Percentiles rank a stretch among this genome's conserved stretches.
Evolutionary conservation across 2,888 invertebrate genomes (phyloP).

Genomic region (Gasteruption jaculator): DNA sequence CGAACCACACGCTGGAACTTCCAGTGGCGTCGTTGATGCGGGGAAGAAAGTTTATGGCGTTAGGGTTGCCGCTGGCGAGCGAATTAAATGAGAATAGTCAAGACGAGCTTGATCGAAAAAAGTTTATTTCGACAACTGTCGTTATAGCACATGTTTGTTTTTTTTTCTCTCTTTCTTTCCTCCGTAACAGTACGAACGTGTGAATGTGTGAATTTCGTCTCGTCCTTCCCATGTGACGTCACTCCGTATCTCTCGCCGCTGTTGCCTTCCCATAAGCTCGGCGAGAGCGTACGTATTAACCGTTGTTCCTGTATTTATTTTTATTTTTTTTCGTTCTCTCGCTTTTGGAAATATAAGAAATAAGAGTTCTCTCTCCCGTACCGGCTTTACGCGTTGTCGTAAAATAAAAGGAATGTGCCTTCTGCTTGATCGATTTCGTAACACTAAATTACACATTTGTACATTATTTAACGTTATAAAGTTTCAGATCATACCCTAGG

Average conservation of each 20-base stretch:
- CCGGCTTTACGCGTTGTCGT: slow-evolving; percentile 13
- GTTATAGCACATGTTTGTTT: slow-evolving; percentile 35
- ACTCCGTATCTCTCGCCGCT: slow-evolving; percentile 12
- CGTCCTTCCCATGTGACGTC: slow-evolving; percentile 12
- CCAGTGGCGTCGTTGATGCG: background rate
- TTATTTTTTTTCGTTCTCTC: slow-evolving; percentile 15
- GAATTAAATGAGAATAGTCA: slow-evolving; percentile 28
- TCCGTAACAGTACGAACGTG: too few relatives aligned
- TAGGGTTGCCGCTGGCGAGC: slow-evolving; percentile 20
- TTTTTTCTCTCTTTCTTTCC: slow-evolving; percentile 25
- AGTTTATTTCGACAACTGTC: slow-evolving; percentile 40
- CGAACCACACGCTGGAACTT: background rate
- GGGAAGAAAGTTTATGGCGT: background rate
- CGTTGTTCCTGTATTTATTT: slow-evolving; percentile 6
- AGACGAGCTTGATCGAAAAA: slow-evolving; percentile 34
- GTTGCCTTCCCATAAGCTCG: too few relatives aligned
- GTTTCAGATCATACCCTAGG: too few relatives aligned
- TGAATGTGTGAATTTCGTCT: too few relatives aligned
- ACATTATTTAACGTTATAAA: slow-evolving; percentile 35
- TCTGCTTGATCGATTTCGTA: slow-evolving; percentile 20
- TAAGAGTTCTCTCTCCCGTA: slow-evolving; percentile 20
- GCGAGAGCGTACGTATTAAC: too few relatives aligned
- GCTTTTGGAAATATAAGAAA: slow-evolving; percentile 26
- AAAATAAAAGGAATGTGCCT: slow-evolving; percentile 12
- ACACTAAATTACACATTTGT: slow-evolving; percentile 42